phyloP scores from a whole-genome alignment of 2,888 invertebrate genomes.

The Linnaemya vulpina region DNA sequence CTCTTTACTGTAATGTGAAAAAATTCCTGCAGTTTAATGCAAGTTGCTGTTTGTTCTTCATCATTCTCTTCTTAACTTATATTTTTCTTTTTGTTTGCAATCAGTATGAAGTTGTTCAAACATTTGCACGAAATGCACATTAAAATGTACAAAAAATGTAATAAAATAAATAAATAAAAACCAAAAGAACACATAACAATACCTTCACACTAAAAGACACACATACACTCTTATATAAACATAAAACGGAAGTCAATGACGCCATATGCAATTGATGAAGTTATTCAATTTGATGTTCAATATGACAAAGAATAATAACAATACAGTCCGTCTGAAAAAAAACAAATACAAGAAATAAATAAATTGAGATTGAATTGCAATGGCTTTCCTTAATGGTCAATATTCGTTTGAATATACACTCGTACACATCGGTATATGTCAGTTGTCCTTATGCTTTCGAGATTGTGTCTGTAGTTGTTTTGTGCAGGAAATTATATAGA shows the following conservation, averaged over 20 bases:
- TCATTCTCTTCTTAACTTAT: neutral
- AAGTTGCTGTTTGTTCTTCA: neutral
- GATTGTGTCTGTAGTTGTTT: constrained; percentile 25
- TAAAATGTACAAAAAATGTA: constrained; percentile 34
- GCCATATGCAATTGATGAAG: constrained; percentile 71
- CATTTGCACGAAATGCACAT: constrained; percentile 68
- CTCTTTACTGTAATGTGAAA: constrained; percentile 8
- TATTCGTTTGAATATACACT: constrained; percentile 8
- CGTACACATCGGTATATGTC: neutral
- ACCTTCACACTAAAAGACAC: neutral
- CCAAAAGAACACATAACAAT: neutral
- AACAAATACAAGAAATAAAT: constrained; percentile 19
- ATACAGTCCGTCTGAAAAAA: constrained; percentile 26
- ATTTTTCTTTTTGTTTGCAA: constrained; percentile 30
- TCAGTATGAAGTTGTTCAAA: constrained; percentile 63
- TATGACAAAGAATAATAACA: constrained; percentile 56
- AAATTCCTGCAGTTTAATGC: constrained; percentile 3
- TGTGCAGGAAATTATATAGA: constrained; percentile 27
- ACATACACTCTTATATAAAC: constrained; percentile 5
- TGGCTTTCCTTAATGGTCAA: constrained; percentile 63
- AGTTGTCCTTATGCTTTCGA: neutral
- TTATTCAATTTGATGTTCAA: constrained; percentile 68
- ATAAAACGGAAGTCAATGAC: constrained; percentile 63
- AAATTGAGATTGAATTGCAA: constrained; percentile 48
- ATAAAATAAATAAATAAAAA: constrained; percentile 10